Evolutionary conservation across 1,140 invertebrate species (phyloP).

Genomic region (Saccostrea echinata): DNA sequence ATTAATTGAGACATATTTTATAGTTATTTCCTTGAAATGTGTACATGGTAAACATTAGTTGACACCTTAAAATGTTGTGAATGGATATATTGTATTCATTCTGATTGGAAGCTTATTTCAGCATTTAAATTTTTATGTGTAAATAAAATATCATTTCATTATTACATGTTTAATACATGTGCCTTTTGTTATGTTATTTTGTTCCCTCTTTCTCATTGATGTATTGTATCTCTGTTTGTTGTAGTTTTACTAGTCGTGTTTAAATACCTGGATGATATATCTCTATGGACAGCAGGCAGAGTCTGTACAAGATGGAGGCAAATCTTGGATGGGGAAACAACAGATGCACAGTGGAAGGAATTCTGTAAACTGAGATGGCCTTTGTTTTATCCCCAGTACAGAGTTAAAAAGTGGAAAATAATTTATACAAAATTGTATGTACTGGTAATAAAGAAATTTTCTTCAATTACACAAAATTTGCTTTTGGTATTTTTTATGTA

Average conservation of each 20-base stretch:
- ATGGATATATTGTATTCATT: too few species aligned
- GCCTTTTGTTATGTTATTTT: not conserved
- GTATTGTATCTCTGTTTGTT: constrained; percentile 63
- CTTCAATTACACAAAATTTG: too few species aligned
- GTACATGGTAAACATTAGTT: too few species aligned
- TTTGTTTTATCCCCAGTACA: constrained; percentile 87
- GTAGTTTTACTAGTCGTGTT: constrained; percentile 92
- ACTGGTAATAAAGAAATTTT: not conserved
- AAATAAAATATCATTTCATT: too few species aligned
- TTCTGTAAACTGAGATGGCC: constrained; percentile 90
- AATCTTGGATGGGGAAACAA: constrained; percentile 88
- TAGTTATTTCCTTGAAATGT: too few species aligned
- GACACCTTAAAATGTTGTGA: too few species aligned
- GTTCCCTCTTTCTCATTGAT: not conserved
- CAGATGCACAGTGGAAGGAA: constrained; percentile 88
- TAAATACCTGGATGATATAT: constrained; percentile 93
- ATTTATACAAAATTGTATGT: constrained; percentile 84
- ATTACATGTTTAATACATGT: too few species aligned
- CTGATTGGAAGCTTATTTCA: too few species aligned
- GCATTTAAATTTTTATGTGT: too few species aligned
- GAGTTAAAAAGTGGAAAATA: constrained; percentile 89
- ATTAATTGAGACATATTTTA: too few species aligned
- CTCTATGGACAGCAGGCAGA: constrained; percentile 91
- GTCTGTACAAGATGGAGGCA: constrained; percentile 92
- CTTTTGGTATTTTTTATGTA: too few species aligned